These are phyloP conservation scores for Drosophila pullipes DNA, from an alignment of 2,888 invertebrate genomes.

Conservation along the genomic window DNA sequence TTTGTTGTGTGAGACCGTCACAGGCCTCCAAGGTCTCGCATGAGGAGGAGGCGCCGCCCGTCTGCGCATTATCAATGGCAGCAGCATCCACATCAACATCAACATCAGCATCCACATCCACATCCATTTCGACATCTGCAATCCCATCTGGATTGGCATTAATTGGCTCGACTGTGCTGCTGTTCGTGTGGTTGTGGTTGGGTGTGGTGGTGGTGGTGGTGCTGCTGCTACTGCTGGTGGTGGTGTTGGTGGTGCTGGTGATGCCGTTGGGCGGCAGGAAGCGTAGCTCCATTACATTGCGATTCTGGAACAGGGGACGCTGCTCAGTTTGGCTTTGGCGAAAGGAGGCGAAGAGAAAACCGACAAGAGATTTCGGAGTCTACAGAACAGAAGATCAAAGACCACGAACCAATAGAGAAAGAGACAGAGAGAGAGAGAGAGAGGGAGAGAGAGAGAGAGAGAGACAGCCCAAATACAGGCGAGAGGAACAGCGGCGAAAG, in stretches of 20 bases:
- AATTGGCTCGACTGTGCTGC: neutral
- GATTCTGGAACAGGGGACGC: conserved; percentile 85
- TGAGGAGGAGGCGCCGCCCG: conserved; percentile 80
- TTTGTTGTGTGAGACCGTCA: conserved; percentile 64
- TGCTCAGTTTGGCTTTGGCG: conserved; percentile 82
- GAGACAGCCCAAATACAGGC: neutral
- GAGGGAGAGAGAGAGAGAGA: neutral
- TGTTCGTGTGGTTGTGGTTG: neutral
- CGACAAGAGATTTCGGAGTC: neutral
- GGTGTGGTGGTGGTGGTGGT: neutral
- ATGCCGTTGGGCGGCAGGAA: conserved; percentile 80
- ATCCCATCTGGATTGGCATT: conserved; percentile 26
- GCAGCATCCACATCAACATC: conserved; percentile 12
- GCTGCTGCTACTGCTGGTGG: conserved; percentile 3
- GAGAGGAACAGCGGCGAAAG: conserved; percentile 1
- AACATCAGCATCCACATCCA: conserved; percentile 25
- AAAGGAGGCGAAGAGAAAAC: conserved; percentile 26
- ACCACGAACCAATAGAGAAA: conserved; percentile 2
- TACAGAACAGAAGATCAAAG: conserved; percentile 7
- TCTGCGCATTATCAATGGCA: conserved; percentile 27
- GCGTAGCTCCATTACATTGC: conserved; percentile 85
- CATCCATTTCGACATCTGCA: conserved; percentile 23
- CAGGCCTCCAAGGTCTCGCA: conserved; percentile 83
- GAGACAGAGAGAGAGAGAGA: neutral
- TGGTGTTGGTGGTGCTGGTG: neutral